phyloP scores from a whole-genome alignment of 2,797 vertebrate species.

The Carduelis carduelis region DNA sequence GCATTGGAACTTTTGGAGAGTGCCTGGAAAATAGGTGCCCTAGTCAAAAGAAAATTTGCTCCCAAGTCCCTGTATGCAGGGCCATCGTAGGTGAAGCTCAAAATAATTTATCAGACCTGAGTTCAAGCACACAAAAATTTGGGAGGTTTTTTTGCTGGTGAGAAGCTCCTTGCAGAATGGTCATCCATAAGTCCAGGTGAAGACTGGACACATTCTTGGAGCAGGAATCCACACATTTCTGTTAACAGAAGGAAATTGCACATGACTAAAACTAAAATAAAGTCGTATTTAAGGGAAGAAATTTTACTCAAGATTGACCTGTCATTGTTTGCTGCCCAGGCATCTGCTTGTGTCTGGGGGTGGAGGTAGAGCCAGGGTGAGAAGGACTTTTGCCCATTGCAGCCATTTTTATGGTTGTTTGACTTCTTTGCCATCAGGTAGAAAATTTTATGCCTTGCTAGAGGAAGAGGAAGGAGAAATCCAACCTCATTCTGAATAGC shows the following conservation, averaged over 20 bases:
- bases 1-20: not conserved
- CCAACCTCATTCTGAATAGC: not conserved
- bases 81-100: not conserved
- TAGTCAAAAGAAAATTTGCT: not conserved
- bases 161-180: not conserved
- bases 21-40: not conserved
- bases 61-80: not conserved
- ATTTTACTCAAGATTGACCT: not conserved
- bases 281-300: not conserved
- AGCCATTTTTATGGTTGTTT: not conserved
- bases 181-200: not conserved
- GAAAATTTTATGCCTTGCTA: not conserved
- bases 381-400: not conserved
- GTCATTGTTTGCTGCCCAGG: not conserved
- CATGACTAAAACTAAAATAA: not conserved
- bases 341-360: not conserved
- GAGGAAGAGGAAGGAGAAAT: not conserved
- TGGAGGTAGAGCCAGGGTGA: not conserved
- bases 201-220: not conserved
- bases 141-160: not conserved
- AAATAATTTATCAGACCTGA: not conserved
- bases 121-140: not conserved
- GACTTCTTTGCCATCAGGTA: not conserved
- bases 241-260: not conserved
- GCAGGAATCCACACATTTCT: not conserved